Base-by-base conservation (phyloP, 2,888 invertebrate species). In the Actias luna region DNA sequence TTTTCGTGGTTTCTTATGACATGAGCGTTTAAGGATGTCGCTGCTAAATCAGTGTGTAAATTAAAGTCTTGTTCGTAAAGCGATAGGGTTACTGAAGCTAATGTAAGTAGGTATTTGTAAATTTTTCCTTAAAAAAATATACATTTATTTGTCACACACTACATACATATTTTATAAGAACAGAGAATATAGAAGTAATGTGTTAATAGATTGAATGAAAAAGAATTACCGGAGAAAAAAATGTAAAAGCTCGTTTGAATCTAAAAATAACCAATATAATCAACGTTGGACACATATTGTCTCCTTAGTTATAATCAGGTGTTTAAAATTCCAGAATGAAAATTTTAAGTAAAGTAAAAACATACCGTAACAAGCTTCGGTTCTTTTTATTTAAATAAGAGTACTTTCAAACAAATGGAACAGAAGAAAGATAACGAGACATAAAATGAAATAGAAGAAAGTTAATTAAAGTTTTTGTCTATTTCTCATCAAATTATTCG, bases 1-100 rank as follows among this genome's bases (percentile, higher is more conserved):
- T 35, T 58, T 58, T 22, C 22, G 46, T 46, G 46, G 46, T 46
- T 58, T 58, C 35, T 35, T 58, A 33, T 33, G 35, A 58, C 22
- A 58, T 25, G 35, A 29, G 27, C 29, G 29, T 52, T 52, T 50
- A 25, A 12, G 52, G 18, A 52, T 52, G 52, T 29, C 52, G 16
- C 29, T 16, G 27, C 52, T 27, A 29, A 52, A 52, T 52, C 29
- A 52, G 18, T 29, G 29, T 27, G 27, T 52, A 52, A 52, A 46
- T 46, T 46, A 46, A 22, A 46, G 22, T 46, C 46, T 46, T 46
- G 10, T 46, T 46, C 46, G 22, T 7, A 18, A 1, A 18, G 46
- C n/a, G n/a, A 39, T n/a, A 39, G 39, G n/a, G 5, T 46, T 46
- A 46, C 22, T 46, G 18, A 46, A 46, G 22, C 22, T 10, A 46